phyloP scores from a whole-genome alignment of 2,888 invertebrate genomes.

The Liopterus haemorrhoidalis region DNA sequence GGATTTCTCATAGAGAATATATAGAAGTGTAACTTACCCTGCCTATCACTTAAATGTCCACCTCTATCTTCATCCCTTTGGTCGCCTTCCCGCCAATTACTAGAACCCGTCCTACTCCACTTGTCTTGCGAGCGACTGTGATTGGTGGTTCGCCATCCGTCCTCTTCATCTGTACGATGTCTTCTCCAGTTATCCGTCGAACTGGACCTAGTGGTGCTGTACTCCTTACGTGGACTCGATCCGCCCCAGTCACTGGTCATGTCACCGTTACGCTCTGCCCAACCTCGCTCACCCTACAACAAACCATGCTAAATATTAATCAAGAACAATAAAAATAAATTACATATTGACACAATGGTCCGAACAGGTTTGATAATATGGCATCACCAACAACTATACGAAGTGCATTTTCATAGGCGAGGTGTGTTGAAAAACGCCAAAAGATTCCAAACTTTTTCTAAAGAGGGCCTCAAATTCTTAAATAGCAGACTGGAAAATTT shows the following conservation, averaged over 20 bases:
- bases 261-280: conserved; percentile 53
- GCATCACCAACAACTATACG: too few relatives aligned
- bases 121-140: conserved; percentile 37
- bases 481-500: too few relatives aligned
- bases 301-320: conserved; percentile 33
- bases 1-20: too few relatives aligned
- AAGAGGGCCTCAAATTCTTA: too few relatives aligned
- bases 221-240: conserved; percentile 54
- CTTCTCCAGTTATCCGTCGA: conserved; percentile 49
- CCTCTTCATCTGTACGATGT: conserved; percentile 45
- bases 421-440: too few relatives aligned
- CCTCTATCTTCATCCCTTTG: conserved; percentile 32
- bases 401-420: too few relatives aligned
- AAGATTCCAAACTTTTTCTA: too few relatives aligned
- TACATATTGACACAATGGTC: not conserved
- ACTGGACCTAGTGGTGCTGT: conserved; percentile 43
- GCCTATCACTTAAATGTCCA: conserved; percentile 18
- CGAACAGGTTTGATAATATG: not conserved
- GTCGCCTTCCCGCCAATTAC: conserved; percentile 48
- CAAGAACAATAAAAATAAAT: not conserved
- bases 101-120: conserved; percentile 36
- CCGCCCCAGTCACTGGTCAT: conserved; percentile 51
- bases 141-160: conserved; percentile 49
- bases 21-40: too few relatives aligned
- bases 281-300: conserved; percentile 48